Evolutionary conservation across 1,140 invertebrate species (phyloP).

Genomic region (Chelonus insularis): DNA sequence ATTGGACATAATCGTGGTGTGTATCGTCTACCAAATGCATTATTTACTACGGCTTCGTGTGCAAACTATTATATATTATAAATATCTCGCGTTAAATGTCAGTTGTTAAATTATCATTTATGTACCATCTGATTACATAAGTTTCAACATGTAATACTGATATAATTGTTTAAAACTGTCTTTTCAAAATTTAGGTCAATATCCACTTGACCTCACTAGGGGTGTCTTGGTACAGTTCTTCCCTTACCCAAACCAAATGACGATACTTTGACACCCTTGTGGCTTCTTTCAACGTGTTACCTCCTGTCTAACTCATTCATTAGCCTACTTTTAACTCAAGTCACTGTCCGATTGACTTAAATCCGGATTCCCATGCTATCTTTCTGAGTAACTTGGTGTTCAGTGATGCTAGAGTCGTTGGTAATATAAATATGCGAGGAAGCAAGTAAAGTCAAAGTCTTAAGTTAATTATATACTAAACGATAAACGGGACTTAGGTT

Average conservation of each 20-base stretch:
- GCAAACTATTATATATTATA: constrained; percentile 14
- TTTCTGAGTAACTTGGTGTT: no score
- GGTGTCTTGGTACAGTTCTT: background rate
- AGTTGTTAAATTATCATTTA: constrained; percentile 9
- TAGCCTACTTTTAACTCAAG: background rate
- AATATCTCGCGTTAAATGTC: constrained; percentile 21
- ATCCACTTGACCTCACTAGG: background rate
- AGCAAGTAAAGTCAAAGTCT: no score
- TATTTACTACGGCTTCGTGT: constrained; percentile 21
- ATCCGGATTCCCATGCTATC: no score
- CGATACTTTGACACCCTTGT: background rate
- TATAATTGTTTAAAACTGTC: background rate
- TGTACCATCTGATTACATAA: background rate
- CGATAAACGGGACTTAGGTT: no score
- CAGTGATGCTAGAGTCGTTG: no score
- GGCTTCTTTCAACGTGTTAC: background rate
- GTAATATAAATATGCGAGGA: no score
- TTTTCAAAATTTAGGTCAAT: constrained; percentile 3
- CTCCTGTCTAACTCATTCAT: background rate
- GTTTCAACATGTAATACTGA: background rate
- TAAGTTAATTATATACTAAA: no score
- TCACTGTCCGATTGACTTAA: constrained; percentile 1
- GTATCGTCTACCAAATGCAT: constrained; percentile 14
- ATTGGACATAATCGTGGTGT: constrained; percentile 26
- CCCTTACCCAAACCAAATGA: background rate